phyloP scores from a whole-genome alignment of 1,140 invertebrate genomes.

The Drosophila simulans region DNA sequence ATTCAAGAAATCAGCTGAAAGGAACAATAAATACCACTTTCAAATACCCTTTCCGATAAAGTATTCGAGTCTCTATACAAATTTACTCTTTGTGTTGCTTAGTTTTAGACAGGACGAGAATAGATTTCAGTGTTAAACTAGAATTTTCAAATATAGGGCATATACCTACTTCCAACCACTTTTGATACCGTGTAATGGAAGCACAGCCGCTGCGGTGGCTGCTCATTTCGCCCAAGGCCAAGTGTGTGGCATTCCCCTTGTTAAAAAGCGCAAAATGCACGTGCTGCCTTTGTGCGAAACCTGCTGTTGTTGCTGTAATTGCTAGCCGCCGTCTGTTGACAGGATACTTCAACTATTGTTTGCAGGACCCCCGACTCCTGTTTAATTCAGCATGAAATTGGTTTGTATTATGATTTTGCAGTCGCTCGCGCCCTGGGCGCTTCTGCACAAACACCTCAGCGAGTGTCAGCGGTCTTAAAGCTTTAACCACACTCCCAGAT shows the following conservation, averaged over 20 bases:
- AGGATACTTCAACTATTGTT: conserved; percentile 82
- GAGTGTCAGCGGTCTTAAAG: conserved; percentile 49
- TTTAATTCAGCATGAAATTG: conserved; percentile 83
- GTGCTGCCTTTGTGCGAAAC: conserved; percentile 58
- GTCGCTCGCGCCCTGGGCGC: conserved; percentile 55
- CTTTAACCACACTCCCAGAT: conserved; percentile 1
- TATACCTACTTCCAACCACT: not conserved
- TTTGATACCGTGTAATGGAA: conserved; percentile 17
- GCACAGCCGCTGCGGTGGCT: conserved; percentile 1
- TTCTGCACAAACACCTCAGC: conserved; percentile 56
- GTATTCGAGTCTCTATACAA: no score
- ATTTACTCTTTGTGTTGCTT: no score
- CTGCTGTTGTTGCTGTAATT: conserved; percentile 59
- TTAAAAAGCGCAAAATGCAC: conserved; percentile 78
- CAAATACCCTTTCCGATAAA: no score
- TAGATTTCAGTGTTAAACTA: not conserved
- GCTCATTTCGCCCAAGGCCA: conserved; percentile 69
- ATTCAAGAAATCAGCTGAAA: not conserved
- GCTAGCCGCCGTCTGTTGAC: conserved; percentile 67
- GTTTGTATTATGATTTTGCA: conserved; percentile 81
- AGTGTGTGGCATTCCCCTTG: conserved; percentile 63
- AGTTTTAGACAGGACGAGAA: not conserved
- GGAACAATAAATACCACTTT: conserved; percentile 14
- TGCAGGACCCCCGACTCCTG: conserved; percentile 32
- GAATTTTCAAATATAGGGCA: no score